Evolutionary conservation across 2,797 vertebrate species (phyloP).

Genomic region (Helicolenus hilgendorfi): DNA sequence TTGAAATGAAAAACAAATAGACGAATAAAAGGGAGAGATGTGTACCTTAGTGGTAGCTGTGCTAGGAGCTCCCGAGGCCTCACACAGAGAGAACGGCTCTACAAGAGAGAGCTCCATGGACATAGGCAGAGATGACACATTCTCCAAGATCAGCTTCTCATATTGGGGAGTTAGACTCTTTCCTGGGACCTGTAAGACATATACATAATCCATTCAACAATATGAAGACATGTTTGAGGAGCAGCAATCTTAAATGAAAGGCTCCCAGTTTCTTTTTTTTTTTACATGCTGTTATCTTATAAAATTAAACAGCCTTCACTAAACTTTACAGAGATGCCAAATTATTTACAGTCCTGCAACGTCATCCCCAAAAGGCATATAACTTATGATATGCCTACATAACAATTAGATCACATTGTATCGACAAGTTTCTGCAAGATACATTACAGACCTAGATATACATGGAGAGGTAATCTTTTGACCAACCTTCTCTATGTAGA

Average conservation of each 20-base stretch:
- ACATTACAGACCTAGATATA: background rate
- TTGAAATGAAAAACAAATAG: background rate
- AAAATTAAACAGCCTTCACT: background rate
- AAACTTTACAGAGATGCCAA: background rate
- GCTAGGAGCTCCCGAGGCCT: constrained; percentile 19
- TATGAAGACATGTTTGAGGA: background rate
- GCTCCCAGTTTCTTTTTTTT: background rate
- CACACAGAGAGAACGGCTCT: constrained; percentile 90
- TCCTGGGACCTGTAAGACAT: constrained; percentile 81
- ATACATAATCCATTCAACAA: background rate
- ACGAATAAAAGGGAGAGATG: background rate
- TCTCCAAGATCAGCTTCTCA: constrained; percentile 90
- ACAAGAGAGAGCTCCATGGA: constrained; percentile 82
- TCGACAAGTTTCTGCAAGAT: background rate
- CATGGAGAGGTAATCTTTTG: background rate
- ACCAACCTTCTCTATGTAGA: constrained; percentile 91
- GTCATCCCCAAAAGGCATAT: background rate
- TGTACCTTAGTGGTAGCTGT: constrained; percentile 82
- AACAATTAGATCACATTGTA: background rate
- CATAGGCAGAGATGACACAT: constrained; percentile 89
- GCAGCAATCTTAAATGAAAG: background rate
- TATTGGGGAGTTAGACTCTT: constrained; percentile 80
- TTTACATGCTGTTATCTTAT: background rate
- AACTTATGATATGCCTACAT: background rate
- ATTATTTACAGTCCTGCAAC: background rate